Percentiles rank a stretch among this genome's conserved stretches.
These are phyloP conservation scores for Aethes cnicana DNA, from an alignment of 2,888 invertebrate genomes.

Conservation along the genomic window DNA sequence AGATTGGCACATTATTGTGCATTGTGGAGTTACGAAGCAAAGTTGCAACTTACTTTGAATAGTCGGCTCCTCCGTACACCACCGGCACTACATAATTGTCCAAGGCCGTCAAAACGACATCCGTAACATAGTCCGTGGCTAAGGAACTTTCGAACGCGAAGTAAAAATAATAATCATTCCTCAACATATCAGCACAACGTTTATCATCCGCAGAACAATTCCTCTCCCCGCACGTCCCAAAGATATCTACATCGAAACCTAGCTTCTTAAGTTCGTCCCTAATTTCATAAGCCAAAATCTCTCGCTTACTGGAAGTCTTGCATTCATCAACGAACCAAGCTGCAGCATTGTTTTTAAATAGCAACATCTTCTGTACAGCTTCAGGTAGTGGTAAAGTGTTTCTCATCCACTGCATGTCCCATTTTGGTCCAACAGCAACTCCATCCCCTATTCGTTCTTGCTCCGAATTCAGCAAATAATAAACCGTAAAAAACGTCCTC, in stretches of 20 bases:
- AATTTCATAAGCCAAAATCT: background rate
- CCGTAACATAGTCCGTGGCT: conserved; percentile 36
- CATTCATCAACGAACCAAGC: conserved; percentile 26
- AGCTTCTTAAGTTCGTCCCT: conserved; percentile 21
- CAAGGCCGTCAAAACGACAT: conserved; percentile 40
- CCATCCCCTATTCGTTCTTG: no score
- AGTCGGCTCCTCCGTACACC: conserved; percentile 83
- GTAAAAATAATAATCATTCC: conserved; percentile 36
- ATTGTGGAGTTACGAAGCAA: no score
- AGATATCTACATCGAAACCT: conserved; percentile 31
- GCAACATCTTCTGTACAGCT: conserved; percentile 22
- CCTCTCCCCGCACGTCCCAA: conserved; percentile 29
- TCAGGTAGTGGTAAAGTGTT: conserved; percentile 11
- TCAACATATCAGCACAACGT: conserved; percentile 1
- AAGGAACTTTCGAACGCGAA: conserved; percentile 36
- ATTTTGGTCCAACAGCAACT: background rate
- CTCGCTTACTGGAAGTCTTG: background rate
- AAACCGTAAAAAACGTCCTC: background rate
- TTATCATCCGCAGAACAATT: conserved; percentile 18
- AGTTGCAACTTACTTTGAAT: conserved; percentile 49
- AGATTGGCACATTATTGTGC: no score
- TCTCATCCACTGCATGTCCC: background rate
- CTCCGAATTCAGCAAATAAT: no score
- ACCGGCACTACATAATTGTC: conserved; percentile 81
- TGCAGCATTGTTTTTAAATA: conserved; percentile 33